Base-by-base conservation (phyloP, 2,113 vertebrate species). In the Chunga burmeisteri region DNA sequence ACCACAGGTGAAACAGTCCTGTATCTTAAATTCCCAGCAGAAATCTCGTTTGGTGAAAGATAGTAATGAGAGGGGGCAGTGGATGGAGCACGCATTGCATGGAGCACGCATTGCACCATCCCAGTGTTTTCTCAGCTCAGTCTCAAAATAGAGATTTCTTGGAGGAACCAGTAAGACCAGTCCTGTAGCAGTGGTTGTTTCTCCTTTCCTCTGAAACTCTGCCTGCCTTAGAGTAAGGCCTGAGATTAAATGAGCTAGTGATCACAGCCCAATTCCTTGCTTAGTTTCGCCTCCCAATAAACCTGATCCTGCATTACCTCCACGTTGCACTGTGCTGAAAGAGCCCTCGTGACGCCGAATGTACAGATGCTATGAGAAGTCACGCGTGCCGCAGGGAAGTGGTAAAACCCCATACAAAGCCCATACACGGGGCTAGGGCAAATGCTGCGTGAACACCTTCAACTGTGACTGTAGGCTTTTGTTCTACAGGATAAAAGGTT, bases 301-400 rank as follows among this genome's bases (percentile, higher is more conserved):
- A 81, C 12, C 23, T 14, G 19, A 50, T 75, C 42, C 42, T 4
- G 0, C 7, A 18, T 80, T 61, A 75, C 53, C 36, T 73, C 53
- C 40, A 65, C 9, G 15, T 1, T 2, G 10, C 47, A 5, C 7
- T 20, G 11, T 25, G 34, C n/a, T 86, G 63, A 34, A 38, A 80
- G 46, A 49, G 19, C 21, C 38, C 40, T 53, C 34, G 30, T 68
- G 82, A 86, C 27, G 40, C 34, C 49, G 21, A 50, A 77, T 1
- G 30, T 9, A n/a, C 2, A 49, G 71, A 65, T 0, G 0, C 52
- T 30, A 4, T 3, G 50, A 0, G 9, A 87, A 87, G 29, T 27
- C 72, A 81, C 0, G 0, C 0, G 1, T 34, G 63, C 55, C 0
- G 0, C 2, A 0, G 34, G 27, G 30, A 61, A 78, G 9, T 18